phyloP scores from a whole-genome alignment of 2,113 vertebrate species.

The Corapipo altera region DNA sequence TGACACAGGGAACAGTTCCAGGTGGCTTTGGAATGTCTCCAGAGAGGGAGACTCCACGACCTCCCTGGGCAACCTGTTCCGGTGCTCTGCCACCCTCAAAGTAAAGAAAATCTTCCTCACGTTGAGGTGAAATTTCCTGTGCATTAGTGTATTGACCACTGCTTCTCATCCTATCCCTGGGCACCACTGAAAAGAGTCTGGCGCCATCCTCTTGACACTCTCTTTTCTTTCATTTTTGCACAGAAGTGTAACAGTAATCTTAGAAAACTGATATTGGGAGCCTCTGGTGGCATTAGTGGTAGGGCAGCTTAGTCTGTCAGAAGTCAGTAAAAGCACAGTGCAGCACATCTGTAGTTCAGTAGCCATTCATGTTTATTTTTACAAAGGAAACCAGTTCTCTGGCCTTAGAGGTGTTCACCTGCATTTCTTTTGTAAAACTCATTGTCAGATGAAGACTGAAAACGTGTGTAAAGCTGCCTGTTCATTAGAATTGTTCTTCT shows the following conservation, averaged over 20 bases:
- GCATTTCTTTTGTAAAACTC: not conserved
- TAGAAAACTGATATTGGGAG: not conserved
- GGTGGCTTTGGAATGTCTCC: not conserved
- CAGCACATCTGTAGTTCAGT: not conserved
- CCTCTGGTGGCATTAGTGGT: not conserved
- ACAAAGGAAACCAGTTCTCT: not conserved
- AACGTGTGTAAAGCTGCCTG: not conserved
- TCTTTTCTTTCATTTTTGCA: not conserved
- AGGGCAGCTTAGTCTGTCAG: not conserved
- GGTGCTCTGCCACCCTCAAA: not conserved
- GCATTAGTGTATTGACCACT: not conserved
- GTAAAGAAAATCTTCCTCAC: not conserved
- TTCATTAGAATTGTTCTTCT: not conserved
- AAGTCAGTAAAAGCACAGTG: not conserved
- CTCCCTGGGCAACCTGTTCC: not conserved
- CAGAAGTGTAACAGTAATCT: not conserved
- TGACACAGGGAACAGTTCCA: not conserved
- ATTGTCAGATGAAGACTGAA: not conserved
- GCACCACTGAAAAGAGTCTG: not conserved
- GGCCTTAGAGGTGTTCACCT: not conserved
- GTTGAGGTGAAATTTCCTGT: not conserved
- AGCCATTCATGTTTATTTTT: not conserved
- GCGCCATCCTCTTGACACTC: not conserved
- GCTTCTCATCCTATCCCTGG: not conserved
- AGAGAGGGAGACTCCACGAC: not conserved